A percentile compares a stretch with the other conserved stretches of the same genome.
These are phyloP conservation scores for Anoncus sp. DNA, from an alignment of 2,888 invertebrate genomes.

Conservation along the genomic window DNA sequence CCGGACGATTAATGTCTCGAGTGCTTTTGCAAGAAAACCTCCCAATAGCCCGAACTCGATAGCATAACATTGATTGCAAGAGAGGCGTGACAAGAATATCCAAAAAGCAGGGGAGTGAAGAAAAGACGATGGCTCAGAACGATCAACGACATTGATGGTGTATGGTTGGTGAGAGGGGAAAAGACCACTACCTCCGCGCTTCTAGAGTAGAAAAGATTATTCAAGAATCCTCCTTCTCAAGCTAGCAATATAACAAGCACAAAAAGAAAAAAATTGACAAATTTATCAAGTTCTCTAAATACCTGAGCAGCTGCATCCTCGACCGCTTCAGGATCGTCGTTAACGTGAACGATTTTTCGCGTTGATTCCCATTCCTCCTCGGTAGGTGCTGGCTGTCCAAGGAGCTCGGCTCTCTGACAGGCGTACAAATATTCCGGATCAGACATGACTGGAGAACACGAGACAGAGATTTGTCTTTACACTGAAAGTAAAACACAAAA, in stretches of 20 bases:
- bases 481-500: not conserved
- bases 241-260: not conserved
- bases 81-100: conserved; percentile 22
- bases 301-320: conserved; percentile 73
- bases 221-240: not conserved
- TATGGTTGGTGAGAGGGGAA: not conserved
- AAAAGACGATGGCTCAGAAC: conserved; percentile 29
- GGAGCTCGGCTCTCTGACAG: conserved; percentile 91
- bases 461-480: no score
- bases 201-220: not conserved
- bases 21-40: conserved; percentile 7
- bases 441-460: conserved; percentile 70
- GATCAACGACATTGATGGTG: conserved; percentile 39
- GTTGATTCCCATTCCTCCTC: conserved; percentile 85
- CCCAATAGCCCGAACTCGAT: conserved; percentile 8
- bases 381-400: conserved; percentile 89
- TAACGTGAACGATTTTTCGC: conserved; percentile 51
- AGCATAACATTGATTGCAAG: conserved; percentile 3
- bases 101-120: not conserved
- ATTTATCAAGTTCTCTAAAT: conserved; percentile 4
- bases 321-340: conserved; percentile 67
- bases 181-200: not conserved
- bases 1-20: conserved; percentile 37
- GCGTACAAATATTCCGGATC: conserved; percentile 87
- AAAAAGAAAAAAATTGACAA: conserved; percentile 2